Evolutionary conservation across 1,140 invertebrate genomes (phyloP).

Genomic region (Melitaea cinxia): DNA sequence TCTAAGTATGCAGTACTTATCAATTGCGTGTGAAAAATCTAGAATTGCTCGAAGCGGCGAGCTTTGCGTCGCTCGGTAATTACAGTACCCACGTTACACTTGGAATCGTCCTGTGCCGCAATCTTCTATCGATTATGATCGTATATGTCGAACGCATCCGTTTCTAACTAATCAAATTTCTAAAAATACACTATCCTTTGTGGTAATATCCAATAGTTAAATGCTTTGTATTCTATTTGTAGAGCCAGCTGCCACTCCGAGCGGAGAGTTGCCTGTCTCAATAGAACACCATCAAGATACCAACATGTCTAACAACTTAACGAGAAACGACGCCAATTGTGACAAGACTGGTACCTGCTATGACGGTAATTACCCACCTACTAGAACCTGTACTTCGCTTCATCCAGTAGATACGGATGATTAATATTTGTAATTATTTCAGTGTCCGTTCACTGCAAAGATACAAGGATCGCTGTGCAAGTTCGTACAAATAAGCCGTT

Average conservation of each 20-base stretch:
- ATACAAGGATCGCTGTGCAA: conserved; percentile 95
- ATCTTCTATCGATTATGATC: conserved; percentile 68
- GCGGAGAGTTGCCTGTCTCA: conserved; percentile 85
- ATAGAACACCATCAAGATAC: conserved; percentile 88
- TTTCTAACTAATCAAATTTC: conserved; percentile 25
- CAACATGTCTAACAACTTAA: conserved; percentile 85
- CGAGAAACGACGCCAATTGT: conserved; percentile 91
- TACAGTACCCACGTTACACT: conserved; percentile 59
- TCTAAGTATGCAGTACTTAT: conserved; percentile 45
- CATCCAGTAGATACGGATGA: not conserved
- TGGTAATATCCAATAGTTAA: conserved; percentile 10
- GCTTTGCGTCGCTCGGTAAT: conserved; percentile 60
- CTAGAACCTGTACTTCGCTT: not conserved
- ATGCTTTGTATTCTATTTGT: conserved; percentile 37
- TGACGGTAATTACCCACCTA: conserved; percentile 85
- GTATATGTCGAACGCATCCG: conserved; percentile 45
- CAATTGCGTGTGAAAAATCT: conserved; percentile 71
- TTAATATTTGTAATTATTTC: conserved; percentile 48
- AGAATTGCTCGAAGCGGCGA: conserved; percentile 56
- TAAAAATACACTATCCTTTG: conserved; percentile 19
- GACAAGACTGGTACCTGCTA: conserved; percentile 97
- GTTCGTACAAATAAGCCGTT: conserved; percentile 96
- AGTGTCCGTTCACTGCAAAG: conserved; percentile 97
- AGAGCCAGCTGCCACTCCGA: conserved; percentile 70
- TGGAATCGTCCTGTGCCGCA: conserved; percentile 54